These are phyloP conservation scores for Sebastes taczanowskii DNA, from an alignment of 2,797 vertebrate species.

Conservation along the genomic window DNA sequence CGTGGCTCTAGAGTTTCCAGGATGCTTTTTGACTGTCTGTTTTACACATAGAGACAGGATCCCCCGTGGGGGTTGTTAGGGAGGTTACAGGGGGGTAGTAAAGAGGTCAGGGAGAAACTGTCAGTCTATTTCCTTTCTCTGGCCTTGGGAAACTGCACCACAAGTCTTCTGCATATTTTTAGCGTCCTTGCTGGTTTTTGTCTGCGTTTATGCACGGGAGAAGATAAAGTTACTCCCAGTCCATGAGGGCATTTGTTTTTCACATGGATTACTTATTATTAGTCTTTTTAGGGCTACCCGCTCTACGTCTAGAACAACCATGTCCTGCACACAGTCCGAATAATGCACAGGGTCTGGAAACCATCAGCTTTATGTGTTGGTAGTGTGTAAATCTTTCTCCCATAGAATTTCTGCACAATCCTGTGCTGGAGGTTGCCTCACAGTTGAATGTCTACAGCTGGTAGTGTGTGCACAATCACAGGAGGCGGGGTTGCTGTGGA, in stretches of 20 bases:
- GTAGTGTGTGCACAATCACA: neutral
- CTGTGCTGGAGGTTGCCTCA: slow-evolving; percentile 48
- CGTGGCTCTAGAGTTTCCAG: slow-evolving; percentile 79
- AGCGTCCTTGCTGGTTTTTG: slow-evolving; percentile 70
- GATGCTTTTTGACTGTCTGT: slow-evolving; percentile 84
- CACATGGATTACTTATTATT: slow-evolving; percentile 73
- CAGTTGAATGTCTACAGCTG: slow-evolving; percentile 57
- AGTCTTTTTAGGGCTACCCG: slow-evolving; percentile 30
- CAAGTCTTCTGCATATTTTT: slow-evolving; percentile 82
- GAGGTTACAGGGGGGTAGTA: slow-evolving; percentile 78
- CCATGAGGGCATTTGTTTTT: slow-evolving; percentile 62
- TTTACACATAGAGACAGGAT: slow-evolving; percentile 86
- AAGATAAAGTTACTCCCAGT: slow-evolving; percentile 68
- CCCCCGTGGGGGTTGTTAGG: slow-evolving; percentile 76
- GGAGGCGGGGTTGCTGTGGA: neutral
- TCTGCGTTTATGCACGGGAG: slow-evolving; percentile 60
- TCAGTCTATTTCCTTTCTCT: slow-evolving; percentile 86
- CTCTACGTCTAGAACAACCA: slow-evolving; percentile 21
- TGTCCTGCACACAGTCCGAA: slow-evolving; percentile 49
- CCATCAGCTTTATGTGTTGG: slow-evolving; percentile 74
- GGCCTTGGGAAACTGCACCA: slow-evolving; percentile 86
- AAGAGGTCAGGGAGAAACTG: slow-evolving; percentile 85
- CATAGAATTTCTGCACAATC: slow-evolving; percentile 64
- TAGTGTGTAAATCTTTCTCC: slow-evolving; percentile 61
- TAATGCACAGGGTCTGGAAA: slow-evolving; percentile 72